phyloP scores from a whole-genome alignment of 1,140 invertebrate species.

The Amyelois transitella region DNA sequence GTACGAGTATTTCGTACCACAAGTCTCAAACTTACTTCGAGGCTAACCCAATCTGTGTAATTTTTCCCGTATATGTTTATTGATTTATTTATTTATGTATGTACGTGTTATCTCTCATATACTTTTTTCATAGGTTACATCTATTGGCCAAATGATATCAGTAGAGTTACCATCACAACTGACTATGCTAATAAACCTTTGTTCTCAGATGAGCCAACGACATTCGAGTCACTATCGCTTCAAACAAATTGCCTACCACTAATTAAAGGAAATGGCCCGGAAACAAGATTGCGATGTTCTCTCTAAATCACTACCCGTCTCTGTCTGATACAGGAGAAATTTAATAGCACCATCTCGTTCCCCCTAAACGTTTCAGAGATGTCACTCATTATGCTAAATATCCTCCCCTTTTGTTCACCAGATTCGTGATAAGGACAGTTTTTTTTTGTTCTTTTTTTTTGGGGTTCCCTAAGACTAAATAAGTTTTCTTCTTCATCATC shows the following conservation, averaged over 20 bases:
- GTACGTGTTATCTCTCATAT: no score
- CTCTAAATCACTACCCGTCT: conserved; percentile 34
- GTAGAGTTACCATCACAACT: background rate
- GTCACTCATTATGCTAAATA: conserved; percentile 74
- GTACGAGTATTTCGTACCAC: no score
- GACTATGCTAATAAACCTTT: background rate
- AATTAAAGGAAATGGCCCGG: conserved; percentile 72
- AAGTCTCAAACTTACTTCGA: no score
- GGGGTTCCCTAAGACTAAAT: background rate
- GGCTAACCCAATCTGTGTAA: no score
- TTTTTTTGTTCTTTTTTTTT: conserved; percentile 41
- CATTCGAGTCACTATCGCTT: conserved; percentile 25
- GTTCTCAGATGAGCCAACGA: conserved; percentile 16
- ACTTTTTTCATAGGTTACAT: no score
- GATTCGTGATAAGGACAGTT: conserved; percentile 49
- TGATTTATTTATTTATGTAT: no score
- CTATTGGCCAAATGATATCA: background rate
- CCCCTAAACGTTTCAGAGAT: conserved; percentile 59
- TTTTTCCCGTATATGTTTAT: no score
- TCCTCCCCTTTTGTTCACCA: conserved; percentile 57
- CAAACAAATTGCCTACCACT: conserved; percentile 58
- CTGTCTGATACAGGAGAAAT: conserved; percentile 7
- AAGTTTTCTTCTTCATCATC: background rate
- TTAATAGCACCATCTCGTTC: conserved; percentile 32
- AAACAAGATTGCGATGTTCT: conserved; percentile 73